phyloP scores from a whole-genome alignment of 2,888 invertebrate species.

The Thera obeliscata region DNA sequence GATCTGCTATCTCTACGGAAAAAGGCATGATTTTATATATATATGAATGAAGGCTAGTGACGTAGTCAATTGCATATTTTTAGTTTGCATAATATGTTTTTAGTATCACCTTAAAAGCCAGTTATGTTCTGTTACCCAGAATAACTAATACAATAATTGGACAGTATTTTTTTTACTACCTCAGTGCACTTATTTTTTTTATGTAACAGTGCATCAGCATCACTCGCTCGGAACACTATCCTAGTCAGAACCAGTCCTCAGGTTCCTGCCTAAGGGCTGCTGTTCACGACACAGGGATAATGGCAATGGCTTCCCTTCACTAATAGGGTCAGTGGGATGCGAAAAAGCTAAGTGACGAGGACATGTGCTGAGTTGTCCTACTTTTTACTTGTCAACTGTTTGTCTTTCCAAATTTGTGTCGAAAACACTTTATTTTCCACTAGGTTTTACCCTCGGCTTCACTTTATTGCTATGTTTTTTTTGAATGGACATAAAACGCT shows the following conservation, averaged over 20 bases:
- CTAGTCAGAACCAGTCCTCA: slow-evolving; percentile 12
- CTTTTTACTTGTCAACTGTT: slow-evolving; percentile 30
- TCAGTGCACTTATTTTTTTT: too few relatives aligned
- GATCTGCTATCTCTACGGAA: too few relatives aligned
- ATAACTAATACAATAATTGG: too few relatives aligned
- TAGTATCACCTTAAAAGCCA: too few relatives aligned
- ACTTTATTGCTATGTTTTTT: background rate
- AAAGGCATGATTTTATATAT: too few relatives aligned
- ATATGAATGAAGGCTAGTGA: too few relatives aligned
- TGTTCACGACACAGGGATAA: slow-evolving; percentile 55
- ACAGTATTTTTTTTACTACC: too few relatives aligned
- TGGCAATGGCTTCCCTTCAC: slow-evolving; percentile 47
- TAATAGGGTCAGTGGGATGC: slow-evolving; percentile 63
- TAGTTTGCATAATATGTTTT: too few relatives aligned
- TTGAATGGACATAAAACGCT: too few relatives aligned
- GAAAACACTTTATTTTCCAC: slow-evolving; percentile 2
- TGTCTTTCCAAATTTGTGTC: slow-evolving; percentile 8
- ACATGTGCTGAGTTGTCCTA: slow-evolving; percentile 29
- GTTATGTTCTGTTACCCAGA: too few relatives aligned
- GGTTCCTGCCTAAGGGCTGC: slow-evolving; percentile 39
- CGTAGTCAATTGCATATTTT: too few relatives aligned
- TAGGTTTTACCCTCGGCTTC: background rate
- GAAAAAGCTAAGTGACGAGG: slow-evolving; percentile 35
- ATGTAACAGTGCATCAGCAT: background rate
- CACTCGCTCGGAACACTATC: background rate